These are phyloP conservation scores for Eucidaris tribuloides DNA, from an alignment of 35 echinoderm and acorn worm species.

Conservation along the genomic window DNA sequence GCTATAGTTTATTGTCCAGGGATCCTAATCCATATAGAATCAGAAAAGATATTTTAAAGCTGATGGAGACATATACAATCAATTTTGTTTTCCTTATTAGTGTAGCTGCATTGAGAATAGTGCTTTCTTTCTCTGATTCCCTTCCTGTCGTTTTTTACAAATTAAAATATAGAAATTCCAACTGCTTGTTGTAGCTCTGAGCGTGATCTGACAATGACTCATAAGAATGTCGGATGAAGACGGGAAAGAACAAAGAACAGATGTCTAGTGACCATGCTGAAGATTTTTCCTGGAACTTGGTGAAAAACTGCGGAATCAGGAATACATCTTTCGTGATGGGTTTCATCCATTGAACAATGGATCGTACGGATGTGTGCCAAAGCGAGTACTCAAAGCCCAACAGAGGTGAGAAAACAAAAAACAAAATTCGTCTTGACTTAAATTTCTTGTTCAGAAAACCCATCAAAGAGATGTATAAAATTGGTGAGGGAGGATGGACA, in stretches of 20 bases:
- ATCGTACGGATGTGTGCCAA: conserved; percentile 16
- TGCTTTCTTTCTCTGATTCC: too few species aligned
- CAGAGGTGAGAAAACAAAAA: not conserved
- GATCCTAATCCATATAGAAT: too few species aligned
- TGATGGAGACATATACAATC: too few species aligned
- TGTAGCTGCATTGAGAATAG: too few species aligned
- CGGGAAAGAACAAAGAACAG: not conserved
- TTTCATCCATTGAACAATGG: conserved; percentile 19
- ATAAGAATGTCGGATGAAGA: not conserved
- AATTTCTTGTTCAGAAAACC: not conserved
- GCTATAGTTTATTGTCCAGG: too few species aligned
- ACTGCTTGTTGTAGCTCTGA: not conserved
- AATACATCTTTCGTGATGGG: not conserved
- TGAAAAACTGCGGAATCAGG: not conserved
- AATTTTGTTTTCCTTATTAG: too few species aligned
- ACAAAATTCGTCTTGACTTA: not conserved
- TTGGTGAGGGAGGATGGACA: too few species aligned
- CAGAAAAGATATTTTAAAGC: too few species aligned
- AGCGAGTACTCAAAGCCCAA: conserved; percentile 2
- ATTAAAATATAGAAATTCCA: too few species aligned
- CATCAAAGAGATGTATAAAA: too few species aligned
- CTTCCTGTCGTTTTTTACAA: too few species aligned
- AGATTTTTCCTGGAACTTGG: conserved; percentile 2
- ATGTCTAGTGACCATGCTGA: not conserved
- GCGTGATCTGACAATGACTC: not conserved